Conservation (phyloP, 1,140 invertebrate genomes). For the Danaus plexippus region DNA sequence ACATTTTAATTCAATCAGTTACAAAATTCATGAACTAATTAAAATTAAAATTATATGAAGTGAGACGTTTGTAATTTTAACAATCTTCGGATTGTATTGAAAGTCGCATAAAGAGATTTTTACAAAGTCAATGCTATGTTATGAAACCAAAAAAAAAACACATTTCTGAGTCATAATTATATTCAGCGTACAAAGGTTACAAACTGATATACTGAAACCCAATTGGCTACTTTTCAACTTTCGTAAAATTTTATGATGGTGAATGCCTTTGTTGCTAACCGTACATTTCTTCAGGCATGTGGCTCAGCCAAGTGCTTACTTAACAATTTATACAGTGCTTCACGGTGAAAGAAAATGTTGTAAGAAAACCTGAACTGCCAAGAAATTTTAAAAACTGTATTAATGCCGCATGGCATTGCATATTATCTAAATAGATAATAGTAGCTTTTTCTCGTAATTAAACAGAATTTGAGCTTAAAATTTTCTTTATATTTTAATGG, state of each 20-base stretch:
- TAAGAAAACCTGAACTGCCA: slow-evolving; percentile 13
- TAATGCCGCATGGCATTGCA: slow-evolving; percentile 3
- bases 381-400: slow-evolving; percentile 16
- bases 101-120: slow-evolving; percentile 25
- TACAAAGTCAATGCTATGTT: no score
- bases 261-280: slow-evolving; percentile 19
- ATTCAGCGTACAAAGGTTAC: no score
- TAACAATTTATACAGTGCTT: slow-evolving; percentile 20
- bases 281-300: slow-evolving; percentile 20
- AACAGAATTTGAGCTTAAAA: slow-evolving; percentile 19
- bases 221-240: slow-evolving; percentile 19
- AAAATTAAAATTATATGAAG: slow-evolving; percentile 32
- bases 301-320: slow-evolving; percentile 23
- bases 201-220: slow-evolving; percentile 1
- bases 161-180: no score
- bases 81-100: slow-evolving; percentile 39
- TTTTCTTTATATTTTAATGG: slow-evolving; percentile 29
- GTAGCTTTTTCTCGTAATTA: slow-evolving; percentile 9
- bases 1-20: no score
- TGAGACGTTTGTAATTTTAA: slow-evolving; percentile 50
- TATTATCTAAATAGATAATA: slow-evolving; percentile 11
- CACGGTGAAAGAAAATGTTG: slow-evolving; percentile 14
- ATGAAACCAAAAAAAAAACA: no score
- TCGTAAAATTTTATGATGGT: slow-evolving; percentile 25
- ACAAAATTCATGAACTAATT: no score